Evolutionary conservation across 2,113 vertebrate genomes (phyloP).

Genomic region (Desmodus rotundus): DNA sequence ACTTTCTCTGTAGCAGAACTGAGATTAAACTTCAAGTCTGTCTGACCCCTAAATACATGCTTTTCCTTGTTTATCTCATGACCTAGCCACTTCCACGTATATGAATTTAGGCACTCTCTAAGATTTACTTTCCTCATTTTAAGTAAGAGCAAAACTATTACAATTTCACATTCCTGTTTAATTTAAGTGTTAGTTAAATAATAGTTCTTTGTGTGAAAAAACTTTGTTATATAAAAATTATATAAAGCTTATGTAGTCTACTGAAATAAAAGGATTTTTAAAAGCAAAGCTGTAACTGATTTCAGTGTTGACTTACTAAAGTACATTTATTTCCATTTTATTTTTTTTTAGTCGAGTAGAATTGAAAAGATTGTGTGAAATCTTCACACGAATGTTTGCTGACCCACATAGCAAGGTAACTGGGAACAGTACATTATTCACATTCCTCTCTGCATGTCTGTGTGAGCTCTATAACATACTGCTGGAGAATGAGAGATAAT

Average conservation of each 20-base stretch:
- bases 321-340: not conserved
- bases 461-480: not conserved
- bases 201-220: not conserved
- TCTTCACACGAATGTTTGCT: constrained; percentile 99
- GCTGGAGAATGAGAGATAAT: not conserved
- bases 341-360: constrained; percentile 90
- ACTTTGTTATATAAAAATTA: not conserved
- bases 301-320: not conserved
- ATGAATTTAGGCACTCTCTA: not conserved
- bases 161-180: not conserved
- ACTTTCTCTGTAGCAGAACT: not conserved
- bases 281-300: not conserved
- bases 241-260: not conserved
- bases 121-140: not conserved
- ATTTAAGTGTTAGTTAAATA: not conserved
- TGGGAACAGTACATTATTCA: not conserved
- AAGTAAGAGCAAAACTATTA: not conserved
- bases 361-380: constrained; percentile 97
- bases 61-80: not conserved
- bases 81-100: not conserved
- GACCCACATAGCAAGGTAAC: constrained; percentile 98
- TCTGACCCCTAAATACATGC: not conserved
- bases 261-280: not conserved
- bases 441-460: not conserved
- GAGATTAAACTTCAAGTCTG: not conserved